Evolutionary conservation across 2,797 vertebrate species (phyloP).

Genomic region (Anabacerthia variegaticeps): DNA sequence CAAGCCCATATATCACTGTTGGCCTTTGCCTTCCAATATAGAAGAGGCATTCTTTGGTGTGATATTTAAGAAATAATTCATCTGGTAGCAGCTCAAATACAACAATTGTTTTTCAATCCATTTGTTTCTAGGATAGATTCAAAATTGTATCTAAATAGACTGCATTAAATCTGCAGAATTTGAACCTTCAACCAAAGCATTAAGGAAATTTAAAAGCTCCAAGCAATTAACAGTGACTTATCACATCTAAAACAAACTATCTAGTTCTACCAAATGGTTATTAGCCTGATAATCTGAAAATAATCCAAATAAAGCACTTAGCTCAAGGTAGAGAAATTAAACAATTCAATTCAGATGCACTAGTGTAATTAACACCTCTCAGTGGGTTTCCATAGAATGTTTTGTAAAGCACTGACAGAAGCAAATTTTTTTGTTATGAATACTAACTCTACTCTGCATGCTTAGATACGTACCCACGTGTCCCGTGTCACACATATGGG

Average conservation of each 20-base stretch:
- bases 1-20: not conserved
- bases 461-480: not conserved
- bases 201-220: not conserved
- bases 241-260: not conserved
- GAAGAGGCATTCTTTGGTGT: not conserved
- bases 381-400: fast-evolving
- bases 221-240: not conserved
- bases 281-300: not conserved
- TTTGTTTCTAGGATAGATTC: not conserved
- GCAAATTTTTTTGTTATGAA: not conserved
- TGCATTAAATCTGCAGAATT: not conserved
- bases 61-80: not conserved
- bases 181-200: not conserved
- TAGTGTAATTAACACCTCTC: fast-evolving
- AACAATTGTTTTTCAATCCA: not conserved
- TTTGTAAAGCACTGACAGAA: not conserved
- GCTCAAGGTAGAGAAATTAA: not conserved
- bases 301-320: not conserved
- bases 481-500: fast-evolving
- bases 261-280: not conserved
- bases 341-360: not conserved
- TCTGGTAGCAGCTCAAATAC: not conserved
- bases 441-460: fast-evolving
- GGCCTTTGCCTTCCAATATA: not conserved
- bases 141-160: not conserved